Conservation (phyloP, 2,888 invertebrate species). For the Sisyra terminalis region DNA sequence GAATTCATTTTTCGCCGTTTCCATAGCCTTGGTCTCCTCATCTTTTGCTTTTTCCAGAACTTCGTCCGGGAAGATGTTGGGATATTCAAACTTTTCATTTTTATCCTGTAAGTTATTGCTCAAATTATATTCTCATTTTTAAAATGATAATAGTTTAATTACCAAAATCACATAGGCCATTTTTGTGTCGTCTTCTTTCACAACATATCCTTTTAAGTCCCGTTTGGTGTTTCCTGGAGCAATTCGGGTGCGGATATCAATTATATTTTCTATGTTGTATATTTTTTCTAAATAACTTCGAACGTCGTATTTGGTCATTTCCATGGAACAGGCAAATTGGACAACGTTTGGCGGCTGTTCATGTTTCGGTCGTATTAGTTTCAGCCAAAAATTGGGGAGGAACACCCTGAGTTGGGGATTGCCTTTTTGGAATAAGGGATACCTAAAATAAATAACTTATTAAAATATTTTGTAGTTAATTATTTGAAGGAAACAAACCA, state of each 20-base stretch:
- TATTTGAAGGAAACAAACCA: conserved; percentile 21
- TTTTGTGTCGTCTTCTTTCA: conserved; percentile 73
- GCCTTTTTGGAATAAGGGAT: conserved; percentile 80
- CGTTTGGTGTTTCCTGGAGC: conserved; percentile 47
- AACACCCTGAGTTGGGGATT: conserved; percentile 89
- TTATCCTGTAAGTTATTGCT: conserved; percentile 40
- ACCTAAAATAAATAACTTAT: conserved; percentile 35
- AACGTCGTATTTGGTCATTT: conserved; percentile 85
- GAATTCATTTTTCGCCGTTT: conserved; percentile 42
- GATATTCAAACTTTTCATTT: conserved; percentile 56
- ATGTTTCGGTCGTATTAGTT: conserved; percentile 53
- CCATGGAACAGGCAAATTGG: conserved; percentile 77
- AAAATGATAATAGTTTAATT: conserved; percentile 18
- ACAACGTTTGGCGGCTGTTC: conserved; percentile 65
- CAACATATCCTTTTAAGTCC: conserved; percentile 43
- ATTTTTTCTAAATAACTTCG: conserved; percentile 92
- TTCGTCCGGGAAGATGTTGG: conserved; percentile 45
- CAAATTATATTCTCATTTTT: background rate
- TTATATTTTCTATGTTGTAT: conserved; percentile 61
- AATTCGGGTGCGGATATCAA: conserved; percentile 61
- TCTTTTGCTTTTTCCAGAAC: conserved; percentile 31
- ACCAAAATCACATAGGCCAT: conserved; percentile 66
- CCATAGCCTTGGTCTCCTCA: conserved; percentile 39
- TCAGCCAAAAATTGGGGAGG: conserved; percentile 96
- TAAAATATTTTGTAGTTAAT: background rate